These are phyloP conservation scores for Batillaria attramentaria DNA, from an alignment of 1,140 invertebrate genomes.

Conservation along the genomic window DNA sequence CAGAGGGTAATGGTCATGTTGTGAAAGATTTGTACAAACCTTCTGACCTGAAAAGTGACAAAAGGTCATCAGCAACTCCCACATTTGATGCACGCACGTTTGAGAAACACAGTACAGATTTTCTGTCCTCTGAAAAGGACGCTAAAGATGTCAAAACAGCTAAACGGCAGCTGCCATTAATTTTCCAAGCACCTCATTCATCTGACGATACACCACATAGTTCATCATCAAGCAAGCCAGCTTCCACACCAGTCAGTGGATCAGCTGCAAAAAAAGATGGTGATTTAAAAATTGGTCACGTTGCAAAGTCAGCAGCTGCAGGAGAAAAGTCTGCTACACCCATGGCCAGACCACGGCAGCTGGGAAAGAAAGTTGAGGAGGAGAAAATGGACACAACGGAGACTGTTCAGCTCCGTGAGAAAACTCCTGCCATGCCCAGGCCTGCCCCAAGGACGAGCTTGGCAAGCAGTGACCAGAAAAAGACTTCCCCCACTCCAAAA, in stretches of 20 bases:
- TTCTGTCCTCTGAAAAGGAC: neutral
- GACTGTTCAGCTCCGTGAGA: neutral
- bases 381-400: slow-evolving; percentile 44
- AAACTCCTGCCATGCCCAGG: slow-evolving; percentile 18
- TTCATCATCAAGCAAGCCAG: too few species aligned
- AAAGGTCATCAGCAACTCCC: neutral
- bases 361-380: slow-evolving; percentile 9
- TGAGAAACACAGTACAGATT: slow-evolving; percentile 18
- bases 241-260: too few species aligned
- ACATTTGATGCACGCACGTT: slow-evolving; percentile 4
- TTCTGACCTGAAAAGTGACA: slow-evolving; percentile 20
- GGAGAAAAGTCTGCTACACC: slow-evolving; percentile 24
- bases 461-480: neutral
- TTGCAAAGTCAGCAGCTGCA: neutral
- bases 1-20: slow-evolving; percentile 3
- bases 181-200: slow-evolving; percentile 7
- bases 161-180: slow-evolving; percentile 17
- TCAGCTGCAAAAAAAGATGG: too few species aligned
- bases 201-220: too few species aligned
- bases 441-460: slow-evolving; percentile 15
- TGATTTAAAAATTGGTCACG: too few species aligned
- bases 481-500: slow-evolving; percentile 13
- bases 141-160: neutral
- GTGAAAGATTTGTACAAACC: slow-evolving; percentile 5
- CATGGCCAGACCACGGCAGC: slow-evolving; percentile 42